Evolutionary conservation across 2,888 invertebrate genomes (phyloP).

Genomic region (Idaea straminata): DNA sequence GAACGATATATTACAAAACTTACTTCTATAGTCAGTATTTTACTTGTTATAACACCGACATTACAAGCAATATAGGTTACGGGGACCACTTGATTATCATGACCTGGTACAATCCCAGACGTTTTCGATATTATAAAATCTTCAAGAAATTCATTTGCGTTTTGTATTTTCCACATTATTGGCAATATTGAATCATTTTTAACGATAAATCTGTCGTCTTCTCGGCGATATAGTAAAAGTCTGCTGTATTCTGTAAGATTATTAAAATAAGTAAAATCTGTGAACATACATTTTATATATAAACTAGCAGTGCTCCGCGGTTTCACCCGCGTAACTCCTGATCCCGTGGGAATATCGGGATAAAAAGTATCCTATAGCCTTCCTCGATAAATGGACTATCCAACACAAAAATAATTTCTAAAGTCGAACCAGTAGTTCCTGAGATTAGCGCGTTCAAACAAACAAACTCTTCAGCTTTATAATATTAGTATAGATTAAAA

Average conservation of each 20-base stretch:
- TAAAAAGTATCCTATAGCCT: no score
- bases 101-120: conserved; percentile 62
- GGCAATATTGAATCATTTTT: conserved; percentile 79
- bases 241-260: conserved; percentile 72
- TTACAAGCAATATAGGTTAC: conserved; percentile 72
- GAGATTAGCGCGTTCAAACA: no score
- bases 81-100: conserved; percentile 69
- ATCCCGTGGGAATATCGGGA: no score
- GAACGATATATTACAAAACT: conserved; percentile 27
- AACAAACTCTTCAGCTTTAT: no score
- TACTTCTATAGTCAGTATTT: conserved; percentile 68
- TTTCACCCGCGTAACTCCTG: no score
- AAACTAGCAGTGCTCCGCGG: no score
- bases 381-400: no score
- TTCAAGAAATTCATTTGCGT: conserved; percentile 57
- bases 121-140: conserved; percentile 70
- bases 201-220: conserved; percentile 71
- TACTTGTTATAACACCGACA: conserved; percentile 61
- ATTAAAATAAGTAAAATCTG: background rate
- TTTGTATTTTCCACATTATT: conserved; percentile 77
- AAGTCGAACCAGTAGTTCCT: no score
- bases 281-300: conserved; percentile 1
- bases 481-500: no score
- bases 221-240: conserved; percentile 71
- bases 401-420: no score